Evolutionary conservation across 2,888 invertebrate species (phyloP).

Genomic region (Leucoptera coffeella): DNA sequence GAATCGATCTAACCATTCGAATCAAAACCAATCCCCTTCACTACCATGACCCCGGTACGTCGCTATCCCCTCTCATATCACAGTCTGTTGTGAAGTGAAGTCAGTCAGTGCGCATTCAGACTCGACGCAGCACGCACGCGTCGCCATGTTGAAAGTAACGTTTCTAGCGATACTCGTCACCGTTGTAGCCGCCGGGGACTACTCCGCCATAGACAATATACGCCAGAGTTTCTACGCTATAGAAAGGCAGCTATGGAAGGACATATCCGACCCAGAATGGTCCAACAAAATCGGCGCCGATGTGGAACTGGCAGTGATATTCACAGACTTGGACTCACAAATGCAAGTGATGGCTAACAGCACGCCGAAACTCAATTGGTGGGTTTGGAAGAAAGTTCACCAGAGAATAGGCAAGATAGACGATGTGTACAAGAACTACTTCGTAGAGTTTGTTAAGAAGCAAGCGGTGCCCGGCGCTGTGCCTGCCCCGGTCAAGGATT

Average conservation of each 20-base stretch:
- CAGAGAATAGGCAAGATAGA: conserved; percentile 58
- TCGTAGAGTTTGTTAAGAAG: conserved; percentile 52
- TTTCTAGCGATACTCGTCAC: conserved; percentile 18
- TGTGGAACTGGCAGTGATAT: conserved; percentile 48
- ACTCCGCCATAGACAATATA: conserved; percentile 50
- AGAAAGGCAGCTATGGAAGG: conserved; percentile 47
- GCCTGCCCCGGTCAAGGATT: conserved; percentile 25
- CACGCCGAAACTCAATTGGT: conserved; percentile 26
- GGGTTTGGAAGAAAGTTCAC: conserved; percentile 60
- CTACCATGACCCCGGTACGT: background rate
- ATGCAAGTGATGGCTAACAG: conserved; percentile 18
- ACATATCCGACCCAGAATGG: conserved; percentile 32
- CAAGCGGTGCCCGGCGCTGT: conserved; percentile 26
- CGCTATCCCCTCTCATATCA: background rate
- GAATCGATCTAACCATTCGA: too few relatives aligned
- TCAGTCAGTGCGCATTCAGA: background rate
- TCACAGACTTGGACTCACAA: conserved; percentile 45
- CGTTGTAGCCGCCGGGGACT: conserved; percentile 20
- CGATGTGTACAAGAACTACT: conserved; percentile 61
- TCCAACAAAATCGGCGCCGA: conserved; percentile 36
- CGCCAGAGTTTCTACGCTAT: conserved; percentile 53
- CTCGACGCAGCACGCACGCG: background rate
- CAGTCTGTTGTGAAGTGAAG: conserved; percentile 1
- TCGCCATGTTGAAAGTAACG: conserved; percentile 25
- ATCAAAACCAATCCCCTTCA: background rate